Conservation (phyloP, 2,888 invertebrate species). For the Orchesellides sinensis region DNA sequence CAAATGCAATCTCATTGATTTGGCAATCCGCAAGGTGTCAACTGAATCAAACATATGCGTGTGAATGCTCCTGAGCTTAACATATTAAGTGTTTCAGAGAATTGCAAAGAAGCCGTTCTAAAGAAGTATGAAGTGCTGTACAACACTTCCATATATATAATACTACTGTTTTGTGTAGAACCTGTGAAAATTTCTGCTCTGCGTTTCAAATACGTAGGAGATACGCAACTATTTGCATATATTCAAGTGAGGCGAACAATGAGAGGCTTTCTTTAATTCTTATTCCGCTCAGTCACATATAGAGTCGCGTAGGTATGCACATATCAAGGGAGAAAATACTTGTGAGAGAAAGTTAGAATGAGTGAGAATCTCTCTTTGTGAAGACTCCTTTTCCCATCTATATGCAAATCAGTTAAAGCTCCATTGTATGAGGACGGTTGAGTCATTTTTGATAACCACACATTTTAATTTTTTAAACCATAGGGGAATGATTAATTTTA, state of each 20-base stretch:
- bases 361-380: constrained; percentile 7
- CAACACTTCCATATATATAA: no score
- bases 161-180: no score
- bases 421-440: constrained; percentile 33
- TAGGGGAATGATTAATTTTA: constrained; percentile 59
- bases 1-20: no score
- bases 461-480: constrained; percentile 60
- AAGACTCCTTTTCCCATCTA: constrained; percentile 73
- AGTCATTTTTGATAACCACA: constrained; percentile 65
- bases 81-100: no score
- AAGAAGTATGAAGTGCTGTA: no score
- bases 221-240: no score
- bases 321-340: not conserved
- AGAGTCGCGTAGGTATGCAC: not conserved
- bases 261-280: not conserved
- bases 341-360: not conserved
- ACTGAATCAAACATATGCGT: no score
- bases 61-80: no score
- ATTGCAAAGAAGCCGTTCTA: no score
- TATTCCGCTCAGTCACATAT: not conserved
- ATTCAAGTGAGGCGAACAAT: not conserved
- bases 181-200: no score
- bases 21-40: no score
- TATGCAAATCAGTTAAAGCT: constrained; percentile 69
- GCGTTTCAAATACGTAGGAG: no score